phyloP scores from a whole-genome alignment of 2,797 vertebrate species.

The Coilia nasus region DNA sequence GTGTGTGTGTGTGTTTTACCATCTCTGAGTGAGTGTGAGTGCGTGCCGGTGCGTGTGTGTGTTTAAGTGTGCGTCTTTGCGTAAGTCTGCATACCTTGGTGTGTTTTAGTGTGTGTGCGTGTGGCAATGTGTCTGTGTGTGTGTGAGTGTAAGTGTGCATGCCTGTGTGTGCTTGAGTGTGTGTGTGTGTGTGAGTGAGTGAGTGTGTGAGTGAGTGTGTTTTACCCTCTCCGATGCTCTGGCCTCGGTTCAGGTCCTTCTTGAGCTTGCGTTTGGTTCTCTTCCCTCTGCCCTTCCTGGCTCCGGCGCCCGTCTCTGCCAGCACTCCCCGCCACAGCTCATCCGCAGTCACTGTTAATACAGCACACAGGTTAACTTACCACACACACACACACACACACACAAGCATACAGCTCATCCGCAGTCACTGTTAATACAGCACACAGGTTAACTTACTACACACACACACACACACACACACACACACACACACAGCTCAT shows the following conservation, averaged over 20 bases:
- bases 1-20: no score
- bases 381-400: background rate
- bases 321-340: conserved; percentile 90
- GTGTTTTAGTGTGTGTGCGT: background rate
- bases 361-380: background rate
- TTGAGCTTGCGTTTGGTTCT: conserved; percentile 85
- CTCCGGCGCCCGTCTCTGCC: conserved; percentile 82
- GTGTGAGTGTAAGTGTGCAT: conserved; percentile 57
- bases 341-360: conserved; percentile 84
- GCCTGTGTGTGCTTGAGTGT: background rate
- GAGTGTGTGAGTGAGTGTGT: background rate
- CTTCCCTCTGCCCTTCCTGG: conserved; percentile 89
- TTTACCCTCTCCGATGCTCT: conserved; percentile 89
- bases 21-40: no score
- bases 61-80: background rate
- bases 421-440: background rate
- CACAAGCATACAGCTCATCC: background rate
- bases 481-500: background rate
- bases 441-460: background rate
- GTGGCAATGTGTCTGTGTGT: background rate
- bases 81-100: no score
- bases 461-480: background rate
- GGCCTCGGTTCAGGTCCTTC: conserved; percentile 89
- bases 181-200: conserved; percentile 3
- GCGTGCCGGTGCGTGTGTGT: no score